phyloP scores from a whole-genome alignment of 2,888 invertebrate genomes.

The Gasteruption jaculator region DNA sequence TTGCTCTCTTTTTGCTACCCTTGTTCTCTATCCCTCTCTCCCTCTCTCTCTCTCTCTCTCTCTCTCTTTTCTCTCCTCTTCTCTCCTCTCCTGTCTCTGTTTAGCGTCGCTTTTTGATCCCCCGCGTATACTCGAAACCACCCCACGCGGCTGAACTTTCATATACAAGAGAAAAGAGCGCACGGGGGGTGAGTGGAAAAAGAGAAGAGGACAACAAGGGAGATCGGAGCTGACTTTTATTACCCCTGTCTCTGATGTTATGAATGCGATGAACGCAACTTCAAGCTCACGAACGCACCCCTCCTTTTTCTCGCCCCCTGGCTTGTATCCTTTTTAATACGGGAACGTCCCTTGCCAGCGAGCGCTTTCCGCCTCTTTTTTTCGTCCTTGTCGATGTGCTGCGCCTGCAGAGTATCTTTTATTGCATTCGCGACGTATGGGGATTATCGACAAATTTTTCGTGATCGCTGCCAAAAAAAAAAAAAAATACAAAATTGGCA shows the following conservation, averaged over 20 bases:
- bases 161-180: conserved; percentile 11
- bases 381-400: conserved; percentile 27
- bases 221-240: conserved; percentile 46
- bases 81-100: conserved; percentile 15
- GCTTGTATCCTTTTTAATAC: conserved; percentile 18
- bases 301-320: conserved; percentile 17
- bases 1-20: conserved; percentile 18
- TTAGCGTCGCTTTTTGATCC: conserved; percentile 34
- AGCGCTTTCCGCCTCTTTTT: conserved; percentile 34
- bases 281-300: conserved; percentile 29
- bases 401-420: conserved; percentile 2
- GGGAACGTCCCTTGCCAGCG: conserved; percentile 24
- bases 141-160: conserved; percentile 9
- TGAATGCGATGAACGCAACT: conserved; percentile 43
- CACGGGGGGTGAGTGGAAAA: conserved; percentile 18
- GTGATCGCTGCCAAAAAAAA: no score
- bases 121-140: conserved; percentile 24
- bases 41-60: conserved; percentile 14
- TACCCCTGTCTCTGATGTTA: conserved; percentile 46
- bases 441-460: conserved; percentile 11
- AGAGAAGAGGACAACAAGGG: no score
- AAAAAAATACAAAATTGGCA: conserved; percentile 8
- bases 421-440: not conserved
- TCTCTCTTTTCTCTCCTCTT: conserved; percentile 18
- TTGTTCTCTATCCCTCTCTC: conserved; percentile 14